A percentile compares a stretch with the other conserved stretches of the same genome.
phyloP scores from a whole-genome alignment of 2,797 vertebrate species.

The Agapornis canus region DNA sequence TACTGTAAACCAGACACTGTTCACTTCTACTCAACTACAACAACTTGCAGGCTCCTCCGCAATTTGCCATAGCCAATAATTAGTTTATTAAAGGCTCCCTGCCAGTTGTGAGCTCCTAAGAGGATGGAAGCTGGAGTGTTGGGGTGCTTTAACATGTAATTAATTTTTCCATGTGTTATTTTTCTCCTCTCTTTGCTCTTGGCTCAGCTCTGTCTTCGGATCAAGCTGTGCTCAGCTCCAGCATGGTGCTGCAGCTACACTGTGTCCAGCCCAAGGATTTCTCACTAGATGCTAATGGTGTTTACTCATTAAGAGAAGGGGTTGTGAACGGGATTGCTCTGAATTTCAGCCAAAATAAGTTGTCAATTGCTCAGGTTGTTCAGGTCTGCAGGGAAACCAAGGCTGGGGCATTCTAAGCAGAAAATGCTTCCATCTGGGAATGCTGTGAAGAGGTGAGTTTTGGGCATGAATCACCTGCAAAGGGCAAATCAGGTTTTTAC shows the following conservation, averaged over 20 bases:
- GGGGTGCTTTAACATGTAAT: not conserved
- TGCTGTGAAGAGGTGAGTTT: not conserved
- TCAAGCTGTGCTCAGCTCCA: not conserved
- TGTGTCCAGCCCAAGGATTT: not conserved
- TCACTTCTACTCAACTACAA: not conserved
- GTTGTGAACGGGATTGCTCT: slow-evolving; percentile 5
- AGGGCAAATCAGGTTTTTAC: not conserved
- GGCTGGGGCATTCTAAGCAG: not conserved
- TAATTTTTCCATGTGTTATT: slow-evolving; percentile 51
- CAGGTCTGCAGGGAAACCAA: not conserved
- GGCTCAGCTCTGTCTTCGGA: not conserved
- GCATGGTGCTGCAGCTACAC: not conserved
- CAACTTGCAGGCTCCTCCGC: not conserved
- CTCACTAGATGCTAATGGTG: not conserved
- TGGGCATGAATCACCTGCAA: not conserved
- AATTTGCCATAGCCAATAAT: slow-evolving; percentile 14
- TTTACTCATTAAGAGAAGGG: slow-evolving; percentile 2
- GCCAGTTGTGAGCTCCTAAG: slow-evolving; percentile 13
- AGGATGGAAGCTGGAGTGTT: not conserved
- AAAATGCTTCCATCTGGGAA: not conserved
- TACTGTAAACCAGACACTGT: not conserved
- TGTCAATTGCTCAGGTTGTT: not conserved
- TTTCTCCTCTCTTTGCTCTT: not conserved
- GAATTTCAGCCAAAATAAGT: not conserved
- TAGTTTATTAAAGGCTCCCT: slow-evolving; percentile 38